Percentiles rank a stretch among this genome's conserved stretches.
Conservation (phyloP, 2,888 invertebrate genomes). For the Eledone cirrhosa region DNA sequence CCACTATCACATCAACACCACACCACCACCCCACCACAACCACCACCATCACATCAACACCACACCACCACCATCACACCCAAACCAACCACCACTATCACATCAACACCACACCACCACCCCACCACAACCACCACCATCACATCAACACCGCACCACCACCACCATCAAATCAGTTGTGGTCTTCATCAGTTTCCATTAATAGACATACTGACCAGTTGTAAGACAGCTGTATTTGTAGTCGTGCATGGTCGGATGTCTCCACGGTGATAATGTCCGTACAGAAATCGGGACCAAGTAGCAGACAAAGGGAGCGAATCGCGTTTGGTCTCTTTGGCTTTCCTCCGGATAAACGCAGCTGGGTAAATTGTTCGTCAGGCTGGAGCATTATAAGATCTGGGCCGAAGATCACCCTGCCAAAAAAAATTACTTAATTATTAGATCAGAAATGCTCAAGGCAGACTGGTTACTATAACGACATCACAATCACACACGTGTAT, state of each 20-base stretch:
- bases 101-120: no score
- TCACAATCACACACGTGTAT: no score
- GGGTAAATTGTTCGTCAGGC: slow-evolving; percentile 71
- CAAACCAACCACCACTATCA: no score
- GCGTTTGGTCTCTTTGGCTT: slow-evolving; percentile 69
- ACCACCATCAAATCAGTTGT: no score
- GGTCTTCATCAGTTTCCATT: no score
- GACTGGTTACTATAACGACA: no score
- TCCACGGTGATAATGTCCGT: slow-evolving; percentile 70
- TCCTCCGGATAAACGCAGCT: slow-evolving; percentile 68
- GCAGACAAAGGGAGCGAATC: slow-evolving; percentile 68
- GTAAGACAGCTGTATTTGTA: slow-evolving; percentile 69
- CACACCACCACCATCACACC: background rate
- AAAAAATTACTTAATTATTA: background rate
- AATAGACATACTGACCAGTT: slow-evolving; percentile 67
- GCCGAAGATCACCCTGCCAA: slow-evolving; percentile 68
- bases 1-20: no score
- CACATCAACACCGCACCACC: no score
- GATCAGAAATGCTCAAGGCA: no score
- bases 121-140: no score
- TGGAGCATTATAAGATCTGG: slow-evolving; percentile 70
- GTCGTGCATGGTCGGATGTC: slow-evolving; percentile 69
- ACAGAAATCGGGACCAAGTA: slow-evolving; percentile 70
- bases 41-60: no score
- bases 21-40: no score